Base-by-base conservation (phyloP, 2,113 vertebrate species). In the Nibea albiflora region DNA sequence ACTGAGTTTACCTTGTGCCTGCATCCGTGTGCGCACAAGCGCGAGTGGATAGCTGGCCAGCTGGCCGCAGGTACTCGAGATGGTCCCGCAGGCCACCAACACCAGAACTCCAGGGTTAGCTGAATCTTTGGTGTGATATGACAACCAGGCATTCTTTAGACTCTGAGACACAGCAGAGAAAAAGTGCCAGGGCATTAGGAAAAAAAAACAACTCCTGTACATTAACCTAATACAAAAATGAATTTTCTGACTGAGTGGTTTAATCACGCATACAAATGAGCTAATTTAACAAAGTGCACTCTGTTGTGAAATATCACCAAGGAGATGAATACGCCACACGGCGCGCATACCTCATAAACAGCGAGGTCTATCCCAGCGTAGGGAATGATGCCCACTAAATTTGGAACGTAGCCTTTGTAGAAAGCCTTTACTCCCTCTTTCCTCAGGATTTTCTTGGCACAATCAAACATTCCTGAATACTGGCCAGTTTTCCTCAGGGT, bases 321-420 rank as follows among this genome's bases (percentile, higher is more conserved):
- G 42, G 9, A 9, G 12, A 20, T 15, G n/a, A 31, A 15, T 60
- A 42, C 11, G 4, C 26, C 39, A 35, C 12, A 49, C 31, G 56
- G 39, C 3, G 84, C 78, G 82, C 93, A 92, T 90, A 99, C 97
- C 97, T 99, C 98, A 89, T 99, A 99, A 78, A 99, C 95, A 76
- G 96, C 96, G 17, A 99, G 96, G 84, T 99, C 97, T 70, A 99
- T 99, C 72, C 97, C 97, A 50, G 98, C 97, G 1, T 98, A 98
- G 63, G 97, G 97, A 93, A 98, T 98, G 85, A 99, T 98, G 69
- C 98, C 97, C 76, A 99, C 76, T 84, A 98, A 93, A 87, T 98
- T 99, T 75, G 97, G 97, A 89, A 97, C 11, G 68, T 98, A 98
- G 65, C 97, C 97, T 95, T 98, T 98, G 91, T 97, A 98, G 89